phyloP scores from a whole-genome alignment of 37 sponge, comb jelly and placozoan genomes.

The Agelas oroides region DNA sequence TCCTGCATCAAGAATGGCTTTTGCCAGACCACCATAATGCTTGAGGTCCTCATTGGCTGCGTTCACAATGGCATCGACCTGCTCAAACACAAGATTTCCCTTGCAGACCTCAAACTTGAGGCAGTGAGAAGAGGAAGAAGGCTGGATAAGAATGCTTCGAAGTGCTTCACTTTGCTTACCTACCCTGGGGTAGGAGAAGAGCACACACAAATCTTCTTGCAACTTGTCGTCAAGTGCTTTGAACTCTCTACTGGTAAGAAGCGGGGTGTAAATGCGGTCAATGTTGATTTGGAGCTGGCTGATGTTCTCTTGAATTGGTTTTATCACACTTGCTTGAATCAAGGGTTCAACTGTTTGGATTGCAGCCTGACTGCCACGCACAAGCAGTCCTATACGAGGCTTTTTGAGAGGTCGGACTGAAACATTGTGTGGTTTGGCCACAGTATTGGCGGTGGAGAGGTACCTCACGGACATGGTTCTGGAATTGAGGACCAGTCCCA shows the following conservation, averaged over 20 bases:
- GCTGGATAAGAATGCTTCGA: slow-evolving; percentile 4
- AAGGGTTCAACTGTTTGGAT: slow-evolving; percentile 28
- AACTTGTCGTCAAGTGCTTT: slow-evolving; percentile 26
- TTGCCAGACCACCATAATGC: slow-evolving; percentile 79
- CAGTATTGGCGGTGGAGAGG: slow-evolving; percentile 21
- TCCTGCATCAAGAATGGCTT: slow-evolving; percentile 72
- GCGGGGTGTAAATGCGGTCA: not conserved
- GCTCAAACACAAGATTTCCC: slow-evolving; percentile 65
- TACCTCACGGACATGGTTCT: not conserved
- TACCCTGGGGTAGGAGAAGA: slow-evolving; percentile 10
- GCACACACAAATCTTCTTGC: slow-evolving; percentile 25
- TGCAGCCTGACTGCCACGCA: slow-evolving; percentile 35
- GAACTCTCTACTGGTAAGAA: slow-evolving; percentile 44
- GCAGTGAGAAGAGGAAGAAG: not conserved
- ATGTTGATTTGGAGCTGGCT: slow-evolving; percentile 15
- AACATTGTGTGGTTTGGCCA: slow-evolving; percentile 16
- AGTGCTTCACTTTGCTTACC: slow-evolving; percentile 15
- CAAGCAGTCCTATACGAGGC: slow-evolving; percentile 32
- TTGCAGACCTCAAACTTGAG: slow-evolving; percentile 52
- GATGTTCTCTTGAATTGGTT: slow-evolving; percentile 17
- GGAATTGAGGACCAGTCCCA: slow-evolving; percentile 29
- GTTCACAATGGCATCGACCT: slow-evolving; percentile 79
- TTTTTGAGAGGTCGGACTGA: slow-evolving; percentile 24
- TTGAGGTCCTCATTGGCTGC: slow-evolving; percentile 85
- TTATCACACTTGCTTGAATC: slow-evolving; percentile 4